Base-by-base conservation (phyloP, 2,888 invertebrate genomes). In the Campoplex capitator region DNA sequence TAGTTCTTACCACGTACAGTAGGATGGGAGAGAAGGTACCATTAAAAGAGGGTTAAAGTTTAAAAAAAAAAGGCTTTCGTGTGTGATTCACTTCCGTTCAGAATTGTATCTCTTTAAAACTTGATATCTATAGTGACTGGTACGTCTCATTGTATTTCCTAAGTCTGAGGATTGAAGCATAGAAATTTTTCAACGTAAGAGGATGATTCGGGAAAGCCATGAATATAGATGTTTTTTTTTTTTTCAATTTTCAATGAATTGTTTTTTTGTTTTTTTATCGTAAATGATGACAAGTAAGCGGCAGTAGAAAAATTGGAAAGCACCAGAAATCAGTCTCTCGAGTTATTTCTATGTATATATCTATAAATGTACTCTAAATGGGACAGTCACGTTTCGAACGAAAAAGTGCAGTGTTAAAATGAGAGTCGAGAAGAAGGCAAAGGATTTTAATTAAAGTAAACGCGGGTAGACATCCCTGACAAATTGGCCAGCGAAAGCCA, bases 361-460 rank as follows among this genome's bases (percentile, higher is more conserved):
- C 35, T 81, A 62, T 70, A 18, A 28, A 54, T 42, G 28, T n/a
- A 68, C 54, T 67, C 1, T 7, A 38, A 85, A 62, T 67, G 67
- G 77, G 74, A 62, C 70, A 81, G 85, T 82, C 86, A 85, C 86
- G 82, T 87, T 87, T 84, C 77, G 81, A 83, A 56, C 65, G 76
- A 68, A 76, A 71, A 71, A 75, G 84, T 78, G 35, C 48, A 58
- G 76, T 70, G 82, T 76, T 56, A 76, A 76, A 85, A 85, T 70
- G 84, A 83, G 84, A 86, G 56, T 48, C 54, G 80, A 74, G 85
- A 84, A 76, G 84, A 81, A 79, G 71, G 78, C 79, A 82, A 88
- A 87, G 88, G 88, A 88, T 89, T 89, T 88, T 88, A 88, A 89
- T 89, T 89, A 86, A 87, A 88, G 87, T 85, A 87, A 88, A 88